These are phyloP conservation scores for Muscicapa comitata DNA, from an alignment of 2,797 vertebrate species.

Conservation along the genomic window DNA sequence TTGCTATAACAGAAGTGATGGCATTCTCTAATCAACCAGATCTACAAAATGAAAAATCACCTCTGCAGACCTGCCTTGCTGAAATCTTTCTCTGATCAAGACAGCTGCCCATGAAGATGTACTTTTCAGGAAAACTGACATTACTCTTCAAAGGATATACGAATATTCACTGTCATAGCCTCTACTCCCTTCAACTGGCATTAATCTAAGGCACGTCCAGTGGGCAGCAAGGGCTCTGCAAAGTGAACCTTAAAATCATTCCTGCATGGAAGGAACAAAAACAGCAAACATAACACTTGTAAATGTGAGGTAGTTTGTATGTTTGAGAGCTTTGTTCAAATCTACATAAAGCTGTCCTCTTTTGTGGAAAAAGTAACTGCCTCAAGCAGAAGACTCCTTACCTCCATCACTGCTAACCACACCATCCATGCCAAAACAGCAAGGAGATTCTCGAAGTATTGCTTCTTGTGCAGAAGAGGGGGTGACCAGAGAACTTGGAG, in stretches of 20 bases:
- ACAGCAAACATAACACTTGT: neutral
- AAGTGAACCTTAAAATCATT: neutral
- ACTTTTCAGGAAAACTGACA: neutral
- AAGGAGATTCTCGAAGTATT: neutral
- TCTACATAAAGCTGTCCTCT: neutral
- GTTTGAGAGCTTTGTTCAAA: neutral
- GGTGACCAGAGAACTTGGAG: neutral
- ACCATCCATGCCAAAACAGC: neutral
- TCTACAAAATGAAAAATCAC: neutral
- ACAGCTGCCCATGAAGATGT: neutral
- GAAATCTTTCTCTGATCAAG: neutral
- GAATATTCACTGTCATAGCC: neutral
- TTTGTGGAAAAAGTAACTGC: neutral
- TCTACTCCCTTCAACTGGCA: neutral
- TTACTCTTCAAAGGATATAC: neutral
- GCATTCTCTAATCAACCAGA: neutral
- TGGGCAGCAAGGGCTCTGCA: neutral
- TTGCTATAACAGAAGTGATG: neutral
- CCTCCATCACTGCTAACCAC: neutral
- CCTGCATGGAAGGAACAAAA: neutral
- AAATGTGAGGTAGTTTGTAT: accelerated
- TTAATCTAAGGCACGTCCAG: neutral
- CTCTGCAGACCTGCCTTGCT: neutral
- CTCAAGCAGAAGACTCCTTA: neutral
- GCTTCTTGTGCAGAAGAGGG: neutral